Base-by-base conservation (phyloP, 2,797 vertebrate genomes). In the Lepidocolaptes lacrymiger region DNA sequence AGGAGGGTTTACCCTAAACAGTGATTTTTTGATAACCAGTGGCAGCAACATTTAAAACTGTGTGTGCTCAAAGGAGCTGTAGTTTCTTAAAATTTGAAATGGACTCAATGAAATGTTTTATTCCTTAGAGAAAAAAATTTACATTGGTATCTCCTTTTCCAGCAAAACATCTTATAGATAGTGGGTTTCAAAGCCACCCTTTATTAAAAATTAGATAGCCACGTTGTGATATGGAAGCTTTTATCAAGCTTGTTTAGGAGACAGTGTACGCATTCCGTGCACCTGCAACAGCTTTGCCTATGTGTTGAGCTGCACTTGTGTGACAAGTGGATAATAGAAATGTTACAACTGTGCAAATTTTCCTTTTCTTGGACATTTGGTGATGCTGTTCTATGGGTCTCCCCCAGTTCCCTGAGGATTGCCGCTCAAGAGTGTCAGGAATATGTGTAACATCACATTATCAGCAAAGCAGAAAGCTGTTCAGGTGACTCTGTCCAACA, bases 211-310 rank as follows among this genome's bases (percentile, higher is more conserved):
- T 56, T 13, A 62, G 24, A 7, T 18, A 75, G 24, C 14, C 14
- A 11, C 0, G 0, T 24, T 52, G 44, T 30, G 41, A 14, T 43
- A 28, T 54, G 34, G 15, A 71, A 71, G 18, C 10, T 34, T 22
- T 74, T 24, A 30, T 43, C 24, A 48, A 5, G 27, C 12, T 66
- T 61, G 1, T 66, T 76, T 56, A 59, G 48, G 34, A 80, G 39
- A 28, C 14, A 27, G 4, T 0, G 1, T 17, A 26, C 6, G 2
- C 26, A 14, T 44, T 63, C 37, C 37, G 13, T 55, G 27, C 36
- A 21, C 21, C 12, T 59, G 24, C 43, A 73, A 8, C 2, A 18
- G 12, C 11, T 83, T 88, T 79, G 30, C 28, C 18, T 27, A 0
- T 23, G 41, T 43, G 23, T n/a, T 72, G 44, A 91, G 7, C 37